A percentile compares a stretch with the other conserved stretches of the same genome.
These are phyloP conservation scores for Drosophila stalkeri DNA, from an alignment of 2,888 invertebrate species.

Conservation along the genomic window DNA sequence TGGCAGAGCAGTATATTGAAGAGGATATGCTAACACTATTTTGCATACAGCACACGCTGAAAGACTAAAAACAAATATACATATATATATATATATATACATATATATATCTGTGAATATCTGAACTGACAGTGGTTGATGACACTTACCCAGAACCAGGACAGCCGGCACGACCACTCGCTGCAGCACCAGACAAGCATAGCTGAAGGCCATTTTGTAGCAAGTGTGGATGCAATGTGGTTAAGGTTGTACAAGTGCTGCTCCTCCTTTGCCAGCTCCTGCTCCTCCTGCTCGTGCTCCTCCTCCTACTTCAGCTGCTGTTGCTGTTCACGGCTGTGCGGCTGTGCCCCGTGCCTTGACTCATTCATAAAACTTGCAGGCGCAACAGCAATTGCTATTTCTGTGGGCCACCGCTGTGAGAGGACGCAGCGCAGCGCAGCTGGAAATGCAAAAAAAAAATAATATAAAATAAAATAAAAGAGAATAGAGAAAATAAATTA, in stretches of 20 bases:
- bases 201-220: conserved; percentile 83
- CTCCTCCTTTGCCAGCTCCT: not conserved
- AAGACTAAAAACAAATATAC: not conserved
- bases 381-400: conserved; percentile 62
- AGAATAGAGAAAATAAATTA: conserved; percentile 56
- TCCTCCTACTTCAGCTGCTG: conserved; percentile 10
- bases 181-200: conserved; percentile 83
- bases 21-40: not conserved
- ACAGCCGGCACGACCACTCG: conserved; percentile 83
- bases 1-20: not conserved
- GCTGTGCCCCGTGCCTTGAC: conserved; percentile 51
- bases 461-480: not conserved
- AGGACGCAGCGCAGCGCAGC: conserved; percentile 64
- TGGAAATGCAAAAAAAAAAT: conserved; percentile 31
- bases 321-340: conserved; percentile 34
- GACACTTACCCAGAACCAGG: conserved; percentile 83
- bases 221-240: conserved; percentile 17
- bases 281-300: not conserved
- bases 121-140: conserved; percentile 5
- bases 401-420: conserved; percentile 62
- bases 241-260: conserved; percentile 3
- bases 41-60: not conserved
- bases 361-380: conserved; percentile 75
- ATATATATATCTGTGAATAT: not conserved
- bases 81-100: not conserved